phyloP scores from a whole-genome alignment of 2,113 vertebrate genomes.

The Typhlomys cinereus region DNA sequence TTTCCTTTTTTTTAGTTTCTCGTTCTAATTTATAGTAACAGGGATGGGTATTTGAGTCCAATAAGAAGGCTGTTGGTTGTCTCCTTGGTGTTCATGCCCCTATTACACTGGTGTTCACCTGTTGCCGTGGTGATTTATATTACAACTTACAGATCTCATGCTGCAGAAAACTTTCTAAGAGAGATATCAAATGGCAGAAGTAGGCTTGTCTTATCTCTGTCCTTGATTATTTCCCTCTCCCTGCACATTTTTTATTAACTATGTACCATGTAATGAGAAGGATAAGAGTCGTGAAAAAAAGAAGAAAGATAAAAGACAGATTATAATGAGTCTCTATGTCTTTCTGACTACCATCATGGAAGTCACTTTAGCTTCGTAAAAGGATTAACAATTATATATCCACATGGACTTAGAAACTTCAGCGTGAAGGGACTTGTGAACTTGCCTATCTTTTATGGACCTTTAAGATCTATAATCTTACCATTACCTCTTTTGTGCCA shows the following conservation, averaged over 20 bases:
- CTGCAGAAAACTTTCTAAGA: background rate
- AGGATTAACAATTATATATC: background rate
- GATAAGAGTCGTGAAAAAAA: accelerated
- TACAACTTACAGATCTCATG: too few relatives aligned
- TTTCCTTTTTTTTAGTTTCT: too few relatives aligned
- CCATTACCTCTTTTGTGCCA: background rate
- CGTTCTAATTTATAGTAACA: too few relatives aligned
- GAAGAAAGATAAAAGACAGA: background rate
- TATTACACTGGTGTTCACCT: too few relatives aligned
- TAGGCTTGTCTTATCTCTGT: background rate
- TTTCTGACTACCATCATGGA: accelerated
- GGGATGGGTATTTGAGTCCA: too few relatives aligned
- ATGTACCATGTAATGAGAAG: background rate
- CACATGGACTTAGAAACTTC: background rate
- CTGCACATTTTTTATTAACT: background rate
- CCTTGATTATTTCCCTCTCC: background rate
- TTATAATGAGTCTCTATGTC: background rate
- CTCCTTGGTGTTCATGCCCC: too few relatives aligned
- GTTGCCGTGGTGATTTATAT: too few relatives aligned
- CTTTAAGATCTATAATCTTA: background rate
- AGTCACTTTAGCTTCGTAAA: background rate
- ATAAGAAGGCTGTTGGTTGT: too few relatives aligned
- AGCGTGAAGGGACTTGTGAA: background rate
- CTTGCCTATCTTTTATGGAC: background rate
- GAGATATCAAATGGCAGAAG: background rate